These are phyloP conservation scores for Bombus huntii DNA, from an alignment of 1,140 invertebrate genomes.

Conservation along the genomic window DNA sequence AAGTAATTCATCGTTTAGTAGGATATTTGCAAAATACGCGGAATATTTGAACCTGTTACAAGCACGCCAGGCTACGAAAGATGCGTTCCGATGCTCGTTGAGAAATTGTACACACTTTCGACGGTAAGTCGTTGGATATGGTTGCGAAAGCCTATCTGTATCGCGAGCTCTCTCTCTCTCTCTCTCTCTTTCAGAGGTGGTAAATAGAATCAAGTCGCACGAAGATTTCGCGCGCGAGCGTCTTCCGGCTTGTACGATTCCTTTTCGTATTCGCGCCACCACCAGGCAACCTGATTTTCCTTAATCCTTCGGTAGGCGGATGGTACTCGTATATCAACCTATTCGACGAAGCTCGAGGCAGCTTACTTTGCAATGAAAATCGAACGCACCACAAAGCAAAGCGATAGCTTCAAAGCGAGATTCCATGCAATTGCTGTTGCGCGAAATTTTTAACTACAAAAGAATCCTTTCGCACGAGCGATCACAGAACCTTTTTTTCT, in stretches of 20 bases:
- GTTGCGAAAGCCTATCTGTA: conserved; percentile 59
- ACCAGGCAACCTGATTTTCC: conserved; percentile 60
- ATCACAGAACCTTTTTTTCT: background rate
- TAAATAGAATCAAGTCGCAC: conserved; percentile 60
- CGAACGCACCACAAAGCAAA: conserved; percentile 20
- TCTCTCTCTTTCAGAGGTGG: conserved; percentile 49
- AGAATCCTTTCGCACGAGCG: background rate
- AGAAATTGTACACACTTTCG: conserved; percentile 48
- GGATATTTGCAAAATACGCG: conserved; percentile 9
- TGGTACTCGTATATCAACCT: conserved; percentile 44
- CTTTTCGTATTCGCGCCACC: conserved; percentile 30
- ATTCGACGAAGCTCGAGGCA: conserved; percentile 40
- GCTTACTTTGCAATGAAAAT: conserved; percentile 68
- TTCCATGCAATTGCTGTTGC: background rate
- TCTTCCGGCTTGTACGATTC: conserved; percentile 17
- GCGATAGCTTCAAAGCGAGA: conserved; percentile 16
- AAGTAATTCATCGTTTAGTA: background rate
- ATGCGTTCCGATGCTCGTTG: conserved; percentile 51
- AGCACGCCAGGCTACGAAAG: background rate
- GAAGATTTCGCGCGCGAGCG: conserved; percentile 52
- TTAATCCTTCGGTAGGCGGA: conserved; percentile 64
- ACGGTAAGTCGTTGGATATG: conserved; percentile 42
- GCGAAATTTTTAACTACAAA: background rate
- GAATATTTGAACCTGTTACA: background rate
- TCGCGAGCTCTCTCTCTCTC: conserved; percentile 51